Evolutionary conservation across 2,113 vertebrate species (phyloP).

Genomic region (Cyanoderma ruficeps): DNA sequence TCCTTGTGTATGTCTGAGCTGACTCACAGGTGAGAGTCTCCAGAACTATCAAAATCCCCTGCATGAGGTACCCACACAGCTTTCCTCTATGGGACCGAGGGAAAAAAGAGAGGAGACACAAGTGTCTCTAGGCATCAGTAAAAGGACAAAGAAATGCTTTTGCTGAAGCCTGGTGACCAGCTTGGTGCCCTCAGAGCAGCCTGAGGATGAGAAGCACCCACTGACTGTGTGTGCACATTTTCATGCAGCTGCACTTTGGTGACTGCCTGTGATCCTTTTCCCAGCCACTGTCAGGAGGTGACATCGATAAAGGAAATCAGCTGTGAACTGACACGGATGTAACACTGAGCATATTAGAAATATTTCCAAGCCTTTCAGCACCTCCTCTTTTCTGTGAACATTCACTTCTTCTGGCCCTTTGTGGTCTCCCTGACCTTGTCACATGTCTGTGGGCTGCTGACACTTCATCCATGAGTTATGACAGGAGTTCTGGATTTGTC

Average conservation of each 20-base stretch:
- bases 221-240: rapidly evolving
- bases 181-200: neutral
- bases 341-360: neutral
- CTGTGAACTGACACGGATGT: neutral
- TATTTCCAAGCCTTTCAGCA: conserved; percentile 2
- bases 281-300: neutral
- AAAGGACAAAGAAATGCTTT: neutral
- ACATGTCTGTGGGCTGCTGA: neutral
- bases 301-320: neutral
- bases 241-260: neutral
- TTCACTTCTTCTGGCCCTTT: neutral
- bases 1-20: neutral
- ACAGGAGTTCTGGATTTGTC: neutral
- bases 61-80: neutral
- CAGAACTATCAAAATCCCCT: neutral
- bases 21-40: neutral
- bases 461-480: neutral
- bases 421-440: neutral
- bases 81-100: neutral
- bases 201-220: neutral
- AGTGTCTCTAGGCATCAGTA: neutral
- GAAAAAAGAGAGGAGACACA: neutral
- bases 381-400: neutral
- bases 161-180: neutral
- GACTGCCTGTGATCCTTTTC: neutral